These are phyloP conservation scores for Passer montanus DNA, from an alignment of 2,113 vertebrate species.

Conservation along the genomic window DNA sequence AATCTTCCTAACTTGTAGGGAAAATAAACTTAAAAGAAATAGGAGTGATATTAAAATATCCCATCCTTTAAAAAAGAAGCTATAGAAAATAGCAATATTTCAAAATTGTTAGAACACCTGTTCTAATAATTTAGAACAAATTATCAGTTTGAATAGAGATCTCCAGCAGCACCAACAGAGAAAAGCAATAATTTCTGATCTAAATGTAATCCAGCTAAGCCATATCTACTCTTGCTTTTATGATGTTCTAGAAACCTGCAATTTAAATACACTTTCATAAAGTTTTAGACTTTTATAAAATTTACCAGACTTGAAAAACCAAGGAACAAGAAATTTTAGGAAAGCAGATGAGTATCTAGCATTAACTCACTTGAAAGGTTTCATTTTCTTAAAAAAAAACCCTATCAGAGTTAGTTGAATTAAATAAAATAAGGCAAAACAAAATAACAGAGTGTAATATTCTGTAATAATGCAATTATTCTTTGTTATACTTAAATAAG, in stretches of 20 bases:
- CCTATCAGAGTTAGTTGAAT: not conserved
- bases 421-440: not conserved
- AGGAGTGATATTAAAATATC: not conserved
- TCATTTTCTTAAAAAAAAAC: not conserved
- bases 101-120: not conserved
- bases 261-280: not conserved
- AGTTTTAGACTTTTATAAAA: not conserved
- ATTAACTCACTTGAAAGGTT: not conserved
- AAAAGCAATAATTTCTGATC: not conserved
- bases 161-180: not conserved
- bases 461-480: not conserved
- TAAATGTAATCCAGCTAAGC: not conserved
- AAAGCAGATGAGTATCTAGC: not conserved
- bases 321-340: not conserved
- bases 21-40: not conserved
- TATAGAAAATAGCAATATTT: not conserved
- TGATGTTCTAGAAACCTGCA: not conserved
- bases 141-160: not conserved
- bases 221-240: not conserved
- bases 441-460: not conserved
- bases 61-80: not conserved
- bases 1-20: not conserved
- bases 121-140: not conserved
- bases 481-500: not conserved
- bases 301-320: not conserved